Evolutionary conservation across 1,140 invertebrate genomes (phyloP).

Genomic region (Halictus rubicundus): DNA sequence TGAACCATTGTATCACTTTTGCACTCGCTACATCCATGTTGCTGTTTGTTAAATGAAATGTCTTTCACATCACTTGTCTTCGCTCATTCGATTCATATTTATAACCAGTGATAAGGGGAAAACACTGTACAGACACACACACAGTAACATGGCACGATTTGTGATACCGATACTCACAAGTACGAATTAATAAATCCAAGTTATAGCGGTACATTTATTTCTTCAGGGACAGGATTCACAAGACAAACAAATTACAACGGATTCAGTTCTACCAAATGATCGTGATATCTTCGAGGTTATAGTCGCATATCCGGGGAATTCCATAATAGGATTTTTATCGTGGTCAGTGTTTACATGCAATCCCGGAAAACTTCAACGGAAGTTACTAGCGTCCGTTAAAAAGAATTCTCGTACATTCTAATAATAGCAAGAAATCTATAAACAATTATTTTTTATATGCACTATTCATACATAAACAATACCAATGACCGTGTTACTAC

Average conservation of each 20-base stretch:
- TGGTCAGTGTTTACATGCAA: neutral
- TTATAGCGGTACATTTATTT: neutral
- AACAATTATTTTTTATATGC: neutral
- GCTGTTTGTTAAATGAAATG: slow-evolving; percentile 28
- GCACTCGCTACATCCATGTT: slow-evolving; percentile 68
- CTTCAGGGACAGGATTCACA: neutral
- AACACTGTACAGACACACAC: slow-evolving; percentile 5
- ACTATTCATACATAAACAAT: too few species aligned
- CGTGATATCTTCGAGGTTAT: slow-evolving; percentile 36
- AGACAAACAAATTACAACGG: neutral
- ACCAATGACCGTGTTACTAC: too few species aligned
- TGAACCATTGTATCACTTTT: slow-evolving; percentile 72
- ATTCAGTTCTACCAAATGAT: neutral
- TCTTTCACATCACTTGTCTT: slow-evolving; percentile 27
- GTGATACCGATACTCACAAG: neutral
- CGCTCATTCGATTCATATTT: slow-evolving; percentile 27
- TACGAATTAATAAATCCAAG: neutral
- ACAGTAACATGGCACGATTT: too few species aligned
- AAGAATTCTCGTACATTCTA: neutral
- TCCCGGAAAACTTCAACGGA: neutral
- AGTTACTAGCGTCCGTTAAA: neutral
- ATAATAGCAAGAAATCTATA: too few species aligned
- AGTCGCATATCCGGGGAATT: slow-evolving; percentile 15
- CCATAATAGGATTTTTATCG: neutral
- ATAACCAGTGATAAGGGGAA: slow-evolving; percentile 5